These are phyloP conservation scores for Tapirus indicus DNA, from an alignment of 2,797 vertebrate species.

Conservation along the genomic window DNA sequence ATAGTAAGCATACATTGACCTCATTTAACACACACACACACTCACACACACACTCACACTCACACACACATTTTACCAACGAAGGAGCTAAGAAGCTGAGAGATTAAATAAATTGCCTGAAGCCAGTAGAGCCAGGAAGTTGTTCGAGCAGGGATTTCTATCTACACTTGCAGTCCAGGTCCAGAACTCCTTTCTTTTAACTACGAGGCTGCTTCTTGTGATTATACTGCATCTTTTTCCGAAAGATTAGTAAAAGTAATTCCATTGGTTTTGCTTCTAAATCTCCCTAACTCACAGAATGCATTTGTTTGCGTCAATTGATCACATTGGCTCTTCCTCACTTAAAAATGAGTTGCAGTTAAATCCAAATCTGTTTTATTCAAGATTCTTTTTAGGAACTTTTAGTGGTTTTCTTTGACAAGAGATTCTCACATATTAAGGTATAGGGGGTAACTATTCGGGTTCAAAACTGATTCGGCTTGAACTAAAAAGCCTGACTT, in stretches of 20 bases:
- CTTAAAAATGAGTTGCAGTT: neutral
- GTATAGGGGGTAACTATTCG: too few species aligned
- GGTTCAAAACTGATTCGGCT: too few species aligned
- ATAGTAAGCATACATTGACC: neutral
- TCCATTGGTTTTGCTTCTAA: neutral
- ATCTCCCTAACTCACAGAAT: neutral
- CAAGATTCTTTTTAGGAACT: neutral
- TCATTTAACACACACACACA: neutral
- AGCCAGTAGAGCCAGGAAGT: neutral
- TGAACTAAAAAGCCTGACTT: too few species aligned
- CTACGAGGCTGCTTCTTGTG: neutral
- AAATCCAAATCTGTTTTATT: neutral
- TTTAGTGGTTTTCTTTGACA: neutral
- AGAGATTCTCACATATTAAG: too few species aligned
- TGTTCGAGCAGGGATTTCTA: neutral
- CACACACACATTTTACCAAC: neutral
- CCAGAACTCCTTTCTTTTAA: neutral
- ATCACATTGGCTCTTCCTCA: neutral
- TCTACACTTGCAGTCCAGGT: neutral
- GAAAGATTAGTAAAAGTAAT: neutral
- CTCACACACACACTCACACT: neutral
- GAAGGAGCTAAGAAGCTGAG: neutral
- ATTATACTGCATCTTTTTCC: neutral
- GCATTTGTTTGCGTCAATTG: neutral
- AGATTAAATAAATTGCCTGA: neutral